These are phyloP conservation scores for Aplidium turbinatum DNA, from an alignment of 23 tunicate species.

Conservation along the genomic window DNA sequence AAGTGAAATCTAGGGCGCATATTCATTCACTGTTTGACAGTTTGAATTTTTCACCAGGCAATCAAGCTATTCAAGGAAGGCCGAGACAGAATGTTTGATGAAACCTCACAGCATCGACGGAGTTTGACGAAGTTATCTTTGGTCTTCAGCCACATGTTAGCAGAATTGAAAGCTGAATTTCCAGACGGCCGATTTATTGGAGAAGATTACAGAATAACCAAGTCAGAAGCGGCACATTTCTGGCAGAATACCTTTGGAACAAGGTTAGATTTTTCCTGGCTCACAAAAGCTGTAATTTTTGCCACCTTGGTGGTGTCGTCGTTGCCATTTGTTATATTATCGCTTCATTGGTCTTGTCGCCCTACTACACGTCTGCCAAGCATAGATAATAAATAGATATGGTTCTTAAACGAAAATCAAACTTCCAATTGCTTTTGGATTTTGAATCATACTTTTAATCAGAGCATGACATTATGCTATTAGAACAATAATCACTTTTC, in stretches of 20 bases:
- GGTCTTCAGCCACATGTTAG: conserved; percentile 98
- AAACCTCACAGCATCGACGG: conserved; percentile 71
- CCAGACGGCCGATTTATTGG: conserved; percentile 97
- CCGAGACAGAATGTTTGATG: conserved; percentile 90
- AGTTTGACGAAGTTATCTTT: conserved; percentile 79
- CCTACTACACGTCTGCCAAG: too few relatives aligned
- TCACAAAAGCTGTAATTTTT: too few relatives aligned
- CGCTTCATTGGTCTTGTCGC: too few relatives aligned
- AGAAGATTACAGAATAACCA: conserved; percentile 82
- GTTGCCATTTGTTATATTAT: too few relatives aligned
- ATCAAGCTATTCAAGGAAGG: conserved; percentile 91
- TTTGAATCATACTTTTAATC: too few relatives aligned
- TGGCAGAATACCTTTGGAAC: conserved; percentile 92
- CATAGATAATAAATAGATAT: too few relatives aligned
- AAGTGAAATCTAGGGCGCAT: too few relatives aligned
- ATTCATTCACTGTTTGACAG: background rate
- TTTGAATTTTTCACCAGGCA: conserved; percentile 45
- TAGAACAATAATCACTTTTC: too few relatives aligned
- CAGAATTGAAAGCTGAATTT: conserved; percentile 96
- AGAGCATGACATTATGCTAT: too few relatives aligned
- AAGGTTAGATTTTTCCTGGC: conserved; percentile 25
- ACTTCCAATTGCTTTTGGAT: too few relatives aligned
- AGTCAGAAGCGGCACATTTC: conserved; percentile 89
- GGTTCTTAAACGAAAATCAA: too few relatives aligned
- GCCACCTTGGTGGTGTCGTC: too few relatives aligned